Base-by-base conservation (phyloP, 2,888 invertebrate species). In the Andrena flavipes region DNA sequence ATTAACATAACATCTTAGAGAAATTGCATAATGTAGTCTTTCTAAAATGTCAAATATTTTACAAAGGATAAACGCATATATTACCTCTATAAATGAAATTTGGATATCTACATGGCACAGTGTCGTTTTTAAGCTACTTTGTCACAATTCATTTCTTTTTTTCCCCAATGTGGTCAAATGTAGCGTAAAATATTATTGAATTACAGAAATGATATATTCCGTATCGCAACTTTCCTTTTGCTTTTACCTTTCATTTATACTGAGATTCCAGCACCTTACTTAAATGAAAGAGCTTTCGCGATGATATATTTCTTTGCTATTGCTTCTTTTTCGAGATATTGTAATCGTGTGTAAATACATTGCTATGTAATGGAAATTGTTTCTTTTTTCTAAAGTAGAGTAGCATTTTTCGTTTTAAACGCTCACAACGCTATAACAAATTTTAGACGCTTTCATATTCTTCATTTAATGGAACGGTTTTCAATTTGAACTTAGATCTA, bases 51-150 rank as follows among this genome's bases (percentile, higher is more conserved):
- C 65, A 76, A 62, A 78, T 67, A 85, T 80, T 75, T 80, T 68
- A 76, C 76, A 76, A 56, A 29, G 16, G 48, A 67, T 71, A 70
- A 74, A 63, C 48, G 63, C 60, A 54, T 35, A 79, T 70, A 26
- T 48, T 33, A 62, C 23, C 23, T 71, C 54, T 76, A 64, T 42
- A 84, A 84, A 84, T 56, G 85, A 78, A 76, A 67, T 69, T 86
- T 60, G 60, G 48, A 76, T 73, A 69, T 80, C 51, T 60, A 74
- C 88, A 88, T 88, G 87, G 88, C 88, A 88, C 88, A 87, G 67
- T 71, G 71, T 51, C 23, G 13, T 54, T 23, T 54, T 49, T 42
- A 62, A 26, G 65, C 13, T 63, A 48, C 26, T 67, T 75, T 23
- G 7, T 23, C 35, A 5, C 49, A 42, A 62, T 35, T 67, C 26